phyloP scores from a whole-genome alignment of 2,797 vertebrate genomes.

The Bradypodion ventrale region DNA sequence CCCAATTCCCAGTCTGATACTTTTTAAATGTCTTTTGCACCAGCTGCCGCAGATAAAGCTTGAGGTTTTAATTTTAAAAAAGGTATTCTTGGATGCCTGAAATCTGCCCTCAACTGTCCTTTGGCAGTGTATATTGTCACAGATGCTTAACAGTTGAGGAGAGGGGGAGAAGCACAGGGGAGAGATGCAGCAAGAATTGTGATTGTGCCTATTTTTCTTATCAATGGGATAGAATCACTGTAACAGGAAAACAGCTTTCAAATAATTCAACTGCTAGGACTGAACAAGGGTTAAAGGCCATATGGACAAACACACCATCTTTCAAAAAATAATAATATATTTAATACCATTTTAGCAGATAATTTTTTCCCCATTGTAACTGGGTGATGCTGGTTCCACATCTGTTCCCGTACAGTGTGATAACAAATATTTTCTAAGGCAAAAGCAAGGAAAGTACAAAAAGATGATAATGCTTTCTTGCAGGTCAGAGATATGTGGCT shows the following conservation, averaged over 20 bases:
- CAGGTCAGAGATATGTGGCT: not conserved
- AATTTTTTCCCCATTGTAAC: not conserved
- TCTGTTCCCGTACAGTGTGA: not conserved
- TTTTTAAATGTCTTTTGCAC: not conserved
- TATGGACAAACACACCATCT: not conserved
- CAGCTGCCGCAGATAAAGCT: not conserved
- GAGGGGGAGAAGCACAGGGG: too few relatives aligned
- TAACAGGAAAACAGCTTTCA: not conserved
- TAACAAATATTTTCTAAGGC: not conserved
- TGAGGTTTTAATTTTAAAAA: not conserved
- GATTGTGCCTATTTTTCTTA: not conserved
- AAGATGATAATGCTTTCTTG: not conserved
- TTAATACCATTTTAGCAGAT: not conserved
- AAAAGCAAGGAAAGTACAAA: not conserved
- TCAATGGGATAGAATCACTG: not conserved
- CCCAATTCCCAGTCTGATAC: too few relatives aligned
- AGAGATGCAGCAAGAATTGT: not conserved
- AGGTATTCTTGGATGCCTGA: not conserved
- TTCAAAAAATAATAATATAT: not conserved
- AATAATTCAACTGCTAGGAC: not conserved
- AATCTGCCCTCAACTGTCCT: not conserved
- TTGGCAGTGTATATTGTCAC: not conserved
- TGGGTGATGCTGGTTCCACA: too few relatives aligned
- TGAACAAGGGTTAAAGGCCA: not conserved
- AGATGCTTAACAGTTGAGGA: not conserved